These are phyloP conservation scores for Cheilosia pagana DNA, from an alignment of 2,888 invertebrate species.

Conservation along the genomic window DNA sequence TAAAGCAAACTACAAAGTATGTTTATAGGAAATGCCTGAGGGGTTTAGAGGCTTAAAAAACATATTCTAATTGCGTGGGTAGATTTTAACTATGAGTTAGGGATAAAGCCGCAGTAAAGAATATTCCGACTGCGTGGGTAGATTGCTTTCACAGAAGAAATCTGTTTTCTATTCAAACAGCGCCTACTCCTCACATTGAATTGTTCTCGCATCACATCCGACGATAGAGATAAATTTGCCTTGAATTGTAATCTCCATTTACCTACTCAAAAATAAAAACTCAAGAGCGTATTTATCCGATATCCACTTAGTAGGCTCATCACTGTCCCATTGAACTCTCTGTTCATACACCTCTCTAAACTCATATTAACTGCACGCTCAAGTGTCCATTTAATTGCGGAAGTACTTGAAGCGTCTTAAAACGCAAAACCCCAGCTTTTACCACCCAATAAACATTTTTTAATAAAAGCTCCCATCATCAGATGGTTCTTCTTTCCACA, in stretches of 20 bases:
- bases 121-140: too few species aligned
- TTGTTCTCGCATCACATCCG: background rate
- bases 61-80: too few species aligned
- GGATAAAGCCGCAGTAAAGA: too few species aligned
- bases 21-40: too few species aligned
- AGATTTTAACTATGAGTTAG: too few species aligned
- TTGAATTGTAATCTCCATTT: background rate
- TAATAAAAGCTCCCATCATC: constrained; percentile 24
- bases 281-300: background rate
- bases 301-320: background rate
- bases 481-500: constrained; percentile 33
- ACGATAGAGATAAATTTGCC: background rate
- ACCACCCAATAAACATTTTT: constrained; percentile 39
- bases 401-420: constrained; percentile 54
- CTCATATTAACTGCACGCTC: constrained; percentile 23
- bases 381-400: constrained; percentile 58
- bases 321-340: background rate
- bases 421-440: constrained; percentile 6
- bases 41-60: too few species aligned
- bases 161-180: too few species aligned
- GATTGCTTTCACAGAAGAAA: too few species aligned
- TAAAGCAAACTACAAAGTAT: too few species aligned
- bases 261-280: background rate
- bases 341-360: background rate
- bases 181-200: too few species aligned